Base-by-base conservation (phyloP, 1,140 invertebrate genomes). In the Aphelenchoides fujianensis region DNA sequence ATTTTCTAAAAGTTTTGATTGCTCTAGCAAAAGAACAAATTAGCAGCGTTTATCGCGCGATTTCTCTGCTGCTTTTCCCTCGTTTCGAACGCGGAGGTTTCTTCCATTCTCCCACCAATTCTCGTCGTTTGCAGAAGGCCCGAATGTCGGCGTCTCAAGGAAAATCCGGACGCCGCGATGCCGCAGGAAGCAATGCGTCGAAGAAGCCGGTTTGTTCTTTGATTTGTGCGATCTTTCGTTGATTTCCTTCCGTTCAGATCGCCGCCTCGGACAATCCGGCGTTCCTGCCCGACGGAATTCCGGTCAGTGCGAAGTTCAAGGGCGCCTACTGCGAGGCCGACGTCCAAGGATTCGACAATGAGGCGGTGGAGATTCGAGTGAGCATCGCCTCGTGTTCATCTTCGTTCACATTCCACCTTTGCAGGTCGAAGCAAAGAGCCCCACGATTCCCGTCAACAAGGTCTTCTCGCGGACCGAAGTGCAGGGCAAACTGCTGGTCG, bases 281-380 rank as follows among this genome's bases (percentile, higher is more conserved):
- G 72, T 96, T 91, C 86, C 87, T 98, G 75, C 89, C 91, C 79
- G 92, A 96, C 76, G 96, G 97, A 77, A 98, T 95, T 78, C 95
- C 97, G 88, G 96, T 99, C 16, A 97, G 94, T 89, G 97, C 96
- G 77, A 98, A 98, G 85, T 99, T 98, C 84, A 97, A 97, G 88
- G 97, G 97, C 82, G 96, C 97, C 55, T 99, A 98, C 87, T 99
- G 96, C 88, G 97, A 99, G 88, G 96, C 96, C 12, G 97, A 97
- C 88, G 93, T 99, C 52, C 91, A 93, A 82, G 96, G 95, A 87
- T 92, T 98, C 61, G 77, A 37, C 27, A 91, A 92, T 30, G 89
- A 92, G 76, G 90, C 90, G 76, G 94, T 98, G 3, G 97, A 97
- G 89, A 94, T 93, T 84, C 93, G 92, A 88, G 92, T 94, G 86